Conservation (phyloP, 2,888 invertebrate species). For the Eutolmus rufibarbis region DNA sequence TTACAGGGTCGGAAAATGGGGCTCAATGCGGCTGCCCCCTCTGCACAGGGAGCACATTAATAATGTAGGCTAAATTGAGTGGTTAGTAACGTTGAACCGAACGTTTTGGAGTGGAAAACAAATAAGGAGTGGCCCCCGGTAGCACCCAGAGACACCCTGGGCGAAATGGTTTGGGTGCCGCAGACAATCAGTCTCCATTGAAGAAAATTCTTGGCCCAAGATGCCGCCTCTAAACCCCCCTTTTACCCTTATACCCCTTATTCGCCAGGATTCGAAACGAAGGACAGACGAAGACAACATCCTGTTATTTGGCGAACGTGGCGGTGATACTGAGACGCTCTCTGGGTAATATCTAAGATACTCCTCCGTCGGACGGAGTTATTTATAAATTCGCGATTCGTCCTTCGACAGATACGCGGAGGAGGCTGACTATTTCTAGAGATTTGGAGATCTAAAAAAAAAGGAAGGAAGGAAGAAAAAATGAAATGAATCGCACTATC, state of each 20-base stretch:
- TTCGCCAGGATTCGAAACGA: background rate
- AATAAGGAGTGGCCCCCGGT: background rate
- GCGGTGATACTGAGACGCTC: background rate
- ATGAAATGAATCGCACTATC: background rate
- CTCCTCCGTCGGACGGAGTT: background rate
- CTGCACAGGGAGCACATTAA: background rate
- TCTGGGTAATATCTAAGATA: background rate
- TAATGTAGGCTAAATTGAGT: background rate
- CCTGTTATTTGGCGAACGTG: background rate
- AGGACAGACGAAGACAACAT: background rate
- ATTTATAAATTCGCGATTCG: background rate
- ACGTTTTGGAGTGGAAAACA: background rate
- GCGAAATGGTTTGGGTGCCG: background rate
- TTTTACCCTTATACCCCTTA: background rate
- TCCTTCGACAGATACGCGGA: background rate
- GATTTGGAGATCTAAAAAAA: background rate
- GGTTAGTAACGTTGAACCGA: background rate
- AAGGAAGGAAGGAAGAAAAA: background rate
- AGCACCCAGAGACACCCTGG: background rate
- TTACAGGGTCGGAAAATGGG: background rate
- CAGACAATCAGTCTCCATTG: background rate
- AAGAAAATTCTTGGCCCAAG: background rate
- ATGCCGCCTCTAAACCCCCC: background rate
- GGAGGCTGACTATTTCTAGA: background rate
- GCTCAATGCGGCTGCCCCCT: background rate